Conservation (phyloP, 1,140 invertebrate species). For the Doryteuthis pealeii region DNA sequence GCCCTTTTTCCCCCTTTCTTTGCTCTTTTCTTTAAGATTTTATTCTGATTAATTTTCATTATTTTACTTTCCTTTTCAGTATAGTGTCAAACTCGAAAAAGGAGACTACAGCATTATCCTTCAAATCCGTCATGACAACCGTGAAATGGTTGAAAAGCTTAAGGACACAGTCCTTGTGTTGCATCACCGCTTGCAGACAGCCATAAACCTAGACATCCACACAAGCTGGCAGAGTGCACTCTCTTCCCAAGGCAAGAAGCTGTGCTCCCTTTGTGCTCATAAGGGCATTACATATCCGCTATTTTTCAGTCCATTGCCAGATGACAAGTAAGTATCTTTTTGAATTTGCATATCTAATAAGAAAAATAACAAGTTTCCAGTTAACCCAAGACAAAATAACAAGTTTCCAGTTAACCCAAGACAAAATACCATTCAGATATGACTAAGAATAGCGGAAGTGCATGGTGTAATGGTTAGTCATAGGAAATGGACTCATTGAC, state of each 20-base stretch:
- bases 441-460: no score
- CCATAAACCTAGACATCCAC: conserved; percentile 79
- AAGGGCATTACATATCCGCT: conserved; percentile 70
- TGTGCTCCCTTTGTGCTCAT: conserved; percentile 64
- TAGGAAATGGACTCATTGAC: no score
- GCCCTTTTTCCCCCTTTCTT: no score
- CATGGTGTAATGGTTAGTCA: no score
- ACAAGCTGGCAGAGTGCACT: conserved; percentile 63
- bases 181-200: conserved; percentile 73
- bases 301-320: conserved; percentile 73
- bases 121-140: conserved; percentile 86
- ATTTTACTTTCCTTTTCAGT: conserved; percentile 65
- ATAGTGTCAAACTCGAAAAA: conserved; percentile 86
- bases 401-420: no score
- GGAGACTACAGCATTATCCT: conserved; percentile 88
- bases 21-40: no score
- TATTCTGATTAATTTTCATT: no score
- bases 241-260: conserved; percentile 77
- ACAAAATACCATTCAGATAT: no score
- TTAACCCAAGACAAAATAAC: no score
- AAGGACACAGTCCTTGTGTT: conserved; percentile 74
- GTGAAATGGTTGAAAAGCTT: conserved; percentile 82
- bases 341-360: no score
- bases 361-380: no score
- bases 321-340: conserved; percentile 77